Conservation (phyloP, 2,113 vertebrate genomes). For the Tympanuchus pallidicinctus region DNA sequence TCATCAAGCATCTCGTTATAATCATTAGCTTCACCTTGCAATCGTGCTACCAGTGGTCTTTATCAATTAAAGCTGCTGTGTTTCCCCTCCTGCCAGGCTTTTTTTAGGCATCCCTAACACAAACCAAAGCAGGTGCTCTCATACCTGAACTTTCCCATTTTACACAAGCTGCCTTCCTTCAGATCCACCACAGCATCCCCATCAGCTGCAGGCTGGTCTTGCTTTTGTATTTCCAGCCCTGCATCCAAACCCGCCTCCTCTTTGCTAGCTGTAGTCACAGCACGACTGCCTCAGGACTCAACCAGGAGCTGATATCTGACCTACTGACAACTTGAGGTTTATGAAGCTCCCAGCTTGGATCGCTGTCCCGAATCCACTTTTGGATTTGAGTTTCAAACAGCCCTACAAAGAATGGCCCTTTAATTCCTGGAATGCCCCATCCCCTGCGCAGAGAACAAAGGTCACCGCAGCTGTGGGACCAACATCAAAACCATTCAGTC, state of each 20-base stretch:
- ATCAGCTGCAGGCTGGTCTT: not conserved
- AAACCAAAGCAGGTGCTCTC: too few species aligned
- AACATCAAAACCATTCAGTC: not conserved
- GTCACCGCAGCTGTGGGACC: not conserved
- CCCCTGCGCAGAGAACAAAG: not conserved
- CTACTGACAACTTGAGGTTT: not conserved
- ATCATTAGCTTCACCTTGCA: constrained; percentile 55
- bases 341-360: not conserved
- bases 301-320: not conserved
- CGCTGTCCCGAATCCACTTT: not conserved
- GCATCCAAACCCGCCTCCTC: not conserved
- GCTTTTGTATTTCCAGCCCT: not conserved
- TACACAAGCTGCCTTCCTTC: not conserved
- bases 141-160: not conserved
- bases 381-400: not conserved
- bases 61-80: constrained; percentile 1
- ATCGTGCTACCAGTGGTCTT: not conserved
- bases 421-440: not conserved
- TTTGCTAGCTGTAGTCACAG: not conserved
- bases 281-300: not conserved
- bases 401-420: not conserved
- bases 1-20: constrained; percentile 51
- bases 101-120: too few species aligned
- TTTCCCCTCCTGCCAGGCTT: not conserved
- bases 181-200: not conserved